Evolutionary conservation across 2,797 vertebrate species (phyloP), one percentile per base, ranked within the genome.

Genomic region (Diplodus puntazzo): DNA sequence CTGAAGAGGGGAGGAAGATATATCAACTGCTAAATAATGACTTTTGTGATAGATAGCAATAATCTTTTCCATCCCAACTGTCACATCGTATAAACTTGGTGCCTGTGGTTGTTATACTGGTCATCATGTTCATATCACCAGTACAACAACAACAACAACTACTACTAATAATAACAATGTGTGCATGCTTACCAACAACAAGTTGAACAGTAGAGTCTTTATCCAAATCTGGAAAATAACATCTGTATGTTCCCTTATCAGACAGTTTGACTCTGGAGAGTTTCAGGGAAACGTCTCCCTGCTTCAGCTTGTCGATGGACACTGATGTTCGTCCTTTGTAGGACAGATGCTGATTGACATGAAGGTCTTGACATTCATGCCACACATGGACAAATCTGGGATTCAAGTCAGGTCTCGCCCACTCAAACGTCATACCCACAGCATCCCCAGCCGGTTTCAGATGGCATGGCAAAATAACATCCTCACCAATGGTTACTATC

Each of bases 201-300:
- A 67, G 64, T n/a, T 54, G 14, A 25, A 43, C 64, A 23, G n/a
- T 54, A 9, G 46, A 34, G 4, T 23, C 9, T 34, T 50, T 34
- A 14, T 65, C 12, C 25, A n/a, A 1, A 13, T 50, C 25, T 65
- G 42, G 39, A 62, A 89, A 20, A 2, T 69, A 73, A 71, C 90
- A 92, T 14, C 17, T 87, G 49, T 92, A 92, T 5, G 11, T 49
- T 34, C 89, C 91, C 9, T 78, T 17, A 64, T 93, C 92, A 1
- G 69, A 69, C 6, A 88, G 10, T 4, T 2, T 30, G 8, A 83
- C 65, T 0, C 45, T 71, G 46, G 61, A 77, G 11, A 65, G 62
- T 14, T 20, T 34, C 46, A 65, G 46, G n/a, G 62, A 65, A 30
- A 65, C 0, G 25, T 69, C 52, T 58, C 67, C 34, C 0, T 57